Base-by-base conservation (phyloP, 2,797 vertebrate species). In the Cottoperca gobio region DNA sequence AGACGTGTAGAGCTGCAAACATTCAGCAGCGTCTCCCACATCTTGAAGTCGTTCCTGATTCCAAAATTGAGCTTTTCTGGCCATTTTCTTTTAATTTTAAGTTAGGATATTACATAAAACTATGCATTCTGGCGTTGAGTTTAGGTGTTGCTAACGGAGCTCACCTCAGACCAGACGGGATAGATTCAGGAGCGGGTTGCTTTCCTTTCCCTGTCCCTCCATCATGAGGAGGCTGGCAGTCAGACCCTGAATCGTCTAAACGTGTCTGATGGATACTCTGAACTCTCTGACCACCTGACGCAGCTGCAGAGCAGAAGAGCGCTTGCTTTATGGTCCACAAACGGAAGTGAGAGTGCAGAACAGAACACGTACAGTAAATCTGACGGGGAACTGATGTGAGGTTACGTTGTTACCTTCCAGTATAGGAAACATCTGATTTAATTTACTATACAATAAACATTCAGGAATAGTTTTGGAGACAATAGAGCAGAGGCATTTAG, bases 141-240 rank as follows among this genome's bases (percentile, higher is more conserved):
- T 33, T 0, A 0, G 19, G 45, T 61, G n/a, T 39, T 57, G 40
- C 23, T 49, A 4, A 31, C 73, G 43, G 43, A 69, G 37, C n/a
- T 43, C 37, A 46, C 10, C 8, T 50, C 17, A 0, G 42, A 42
- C 43, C 72, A 65, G 64, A 70, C 6, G 50, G 61, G 52, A 65
- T 24, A n/a, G 10, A 48, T 19, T 16, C 57, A 54, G 37, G 46
- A 64, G 50, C 35, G n/a, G n/a, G n/a, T n/a, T n/a, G 55, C 45
- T 60, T 68, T 69, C 65, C 52, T 53, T 77, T 79, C 79, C 60
- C 82, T 73, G 37, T 58, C 49, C 37, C 28, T 48, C 69, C 70
- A n/a, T 49, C 35, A 62, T 85, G 73, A 55, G 82, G 43, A 70
- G 84, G 82, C 73, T 68, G 52, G 60, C 57, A 76, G 65, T 69